Evolutionary conservation across 2,888 invertebrate species (phyloP).

Genomic region (Chaitophorus viminalis): DNA sequence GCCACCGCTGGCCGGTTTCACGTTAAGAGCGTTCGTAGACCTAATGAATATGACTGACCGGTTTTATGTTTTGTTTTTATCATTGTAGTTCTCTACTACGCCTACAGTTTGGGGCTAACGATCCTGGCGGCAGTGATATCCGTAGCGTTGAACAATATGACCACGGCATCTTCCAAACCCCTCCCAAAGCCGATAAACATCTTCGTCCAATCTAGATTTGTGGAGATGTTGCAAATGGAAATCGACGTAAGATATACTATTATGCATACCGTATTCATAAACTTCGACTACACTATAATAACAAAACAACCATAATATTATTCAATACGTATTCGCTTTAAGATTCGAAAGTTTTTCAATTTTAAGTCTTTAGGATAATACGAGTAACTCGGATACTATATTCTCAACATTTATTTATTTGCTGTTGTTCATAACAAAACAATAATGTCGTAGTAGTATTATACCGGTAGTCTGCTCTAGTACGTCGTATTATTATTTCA

Average conservation of each 20-base stretch:
- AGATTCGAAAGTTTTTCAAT: not conserved
- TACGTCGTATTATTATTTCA: not conserved
- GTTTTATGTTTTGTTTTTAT: not conserved
- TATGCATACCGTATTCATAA: too few species aligned
- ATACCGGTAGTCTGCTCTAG: not conserved
- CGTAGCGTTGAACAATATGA: not conserved
- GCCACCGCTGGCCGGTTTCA: too few species aligned
- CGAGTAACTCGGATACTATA: too few species aligned
- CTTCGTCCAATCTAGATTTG: slow-evolving; percentile 1
- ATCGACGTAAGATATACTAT: slow-evolving; percentile 8
- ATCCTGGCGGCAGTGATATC: slow-evolving; percentile 27
- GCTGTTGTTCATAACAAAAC: not conserved
- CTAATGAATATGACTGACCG: too few species aligned
- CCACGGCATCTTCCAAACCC: not conserved
- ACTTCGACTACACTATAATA: not conserved
- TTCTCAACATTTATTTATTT: not conserved
- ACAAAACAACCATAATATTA: not conserved
- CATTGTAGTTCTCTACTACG: not conserved
- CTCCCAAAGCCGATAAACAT: not conserved
- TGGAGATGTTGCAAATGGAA: not conserved
- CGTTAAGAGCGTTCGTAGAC: too few species aligned
- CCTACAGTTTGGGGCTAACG: slow-evolving; percentile 1
- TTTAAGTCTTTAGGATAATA: not conserved
- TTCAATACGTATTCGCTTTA: not conserved
- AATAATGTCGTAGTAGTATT: too few species aligned